Evolutionary conservation across 1,140 invertebrate genomes (phyloP).

Genomic region (Wasmannia auropunctata): DNA sequence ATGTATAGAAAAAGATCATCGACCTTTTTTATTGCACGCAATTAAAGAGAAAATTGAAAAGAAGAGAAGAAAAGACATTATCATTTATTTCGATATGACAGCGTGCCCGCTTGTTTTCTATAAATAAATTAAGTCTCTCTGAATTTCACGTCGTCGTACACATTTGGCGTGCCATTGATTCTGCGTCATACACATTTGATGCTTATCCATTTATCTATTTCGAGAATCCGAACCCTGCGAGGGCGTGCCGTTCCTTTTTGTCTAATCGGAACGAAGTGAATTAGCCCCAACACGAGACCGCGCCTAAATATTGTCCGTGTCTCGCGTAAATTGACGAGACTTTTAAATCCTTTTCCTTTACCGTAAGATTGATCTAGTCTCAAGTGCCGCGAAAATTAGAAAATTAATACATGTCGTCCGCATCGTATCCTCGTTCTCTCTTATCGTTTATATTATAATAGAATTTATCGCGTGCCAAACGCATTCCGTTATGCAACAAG

Average conservation of each 20-base stretch:
- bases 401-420: background rate
- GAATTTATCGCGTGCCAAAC: background rate
- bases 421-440: background rate
- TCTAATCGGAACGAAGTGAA: conserved; percentile 63
- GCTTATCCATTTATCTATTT: conserved; percentile 49
- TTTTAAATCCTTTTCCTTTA: conserved; percentile 37
- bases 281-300: conserved; percentile 42
- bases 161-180: conserved; percentile 4
- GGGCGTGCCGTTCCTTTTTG: conserved; percentile 30
- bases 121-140: background rate
- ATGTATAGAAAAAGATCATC: background rate
- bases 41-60: background rate
- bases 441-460: background rate
- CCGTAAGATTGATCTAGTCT: conserved; percentile 3
- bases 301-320: conserved; percentile 57
- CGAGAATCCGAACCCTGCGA: background rate
- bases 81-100: background rate
- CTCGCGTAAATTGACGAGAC: background rate
- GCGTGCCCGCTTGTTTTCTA: background rate
- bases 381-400: background rate
- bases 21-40: background rate
- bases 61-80: background rate
- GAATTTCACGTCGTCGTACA: background rate
- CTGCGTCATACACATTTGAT: background rate
- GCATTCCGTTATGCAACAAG: background rate